Percentiles rank a stretch among this genome's conserved stretches.
Evolutionary conservation across 2,888 invertebrate genomes (phyloP).

Genomic region (Fragum sueziense): DNA sequence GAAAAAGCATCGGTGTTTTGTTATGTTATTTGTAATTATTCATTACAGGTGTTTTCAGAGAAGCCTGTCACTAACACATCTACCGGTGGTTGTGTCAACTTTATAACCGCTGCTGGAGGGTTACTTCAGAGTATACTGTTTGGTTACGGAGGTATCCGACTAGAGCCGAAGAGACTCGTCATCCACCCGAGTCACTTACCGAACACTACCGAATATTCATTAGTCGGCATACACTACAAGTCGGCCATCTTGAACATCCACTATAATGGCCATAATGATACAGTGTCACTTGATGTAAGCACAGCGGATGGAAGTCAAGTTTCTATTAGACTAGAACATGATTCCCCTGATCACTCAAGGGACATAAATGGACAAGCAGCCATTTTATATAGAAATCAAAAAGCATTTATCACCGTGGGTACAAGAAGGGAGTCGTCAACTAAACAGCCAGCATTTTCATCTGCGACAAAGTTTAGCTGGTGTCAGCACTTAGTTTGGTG

Average conservation of each 20-base stretch:
- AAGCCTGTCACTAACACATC: conserved; percentile 48
- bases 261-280: not conserved
- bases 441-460: not conserved
- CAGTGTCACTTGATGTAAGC: not conserved
- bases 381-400: not conserved
- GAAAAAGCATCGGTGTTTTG: too few relatives aligned
- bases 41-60: conserved; percentile 58
- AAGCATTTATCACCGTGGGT: not conserved
- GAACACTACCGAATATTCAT: conserved; percentile 46
- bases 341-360: not conserved
- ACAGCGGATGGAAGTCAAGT: not conserved
- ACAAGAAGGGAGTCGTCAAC: not conserved
- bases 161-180: conserved; percentile 59
- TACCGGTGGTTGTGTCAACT: conserved; percentile 75
- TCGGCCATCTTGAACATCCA: conserved; percentile 17
- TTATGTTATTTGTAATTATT: too few relatives aligned
- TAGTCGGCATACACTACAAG: conserved; percentile 55
- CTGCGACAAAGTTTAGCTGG: too few relatives aligned
- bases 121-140: conserved; percentile 81
- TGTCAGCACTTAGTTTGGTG: too few relatives aligned
- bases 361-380: not conserved
- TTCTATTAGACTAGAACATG: not conserved
- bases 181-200: conserved; percentile 70
- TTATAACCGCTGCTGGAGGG: conserved; percentile 82
- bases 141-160: conserved; percentile 81